phyloP scores from a whole-genome alignment of 2,888 invertebrate genomes.

The Plebejus anna region DNA sequence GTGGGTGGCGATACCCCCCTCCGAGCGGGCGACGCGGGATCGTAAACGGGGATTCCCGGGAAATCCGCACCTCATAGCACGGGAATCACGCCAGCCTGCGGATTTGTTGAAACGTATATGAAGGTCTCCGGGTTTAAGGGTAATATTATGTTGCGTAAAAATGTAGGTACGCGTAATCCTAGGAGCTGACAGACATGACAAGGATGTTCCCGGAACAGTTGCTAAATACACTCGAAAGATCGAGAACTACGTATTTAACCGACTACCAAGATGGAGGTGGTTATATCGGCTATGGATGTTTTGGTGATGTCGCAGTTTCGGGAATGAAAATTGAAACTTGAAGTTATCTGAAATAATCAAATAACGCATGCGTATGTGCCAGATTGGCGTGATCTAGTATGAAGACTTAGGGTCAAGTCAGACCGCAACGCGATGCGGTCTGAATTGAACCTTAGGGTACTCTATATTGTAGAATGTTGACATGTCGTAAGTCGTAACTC shows the following conservation, averaged over 20 bases:
- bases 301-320: too few relatives aligned
- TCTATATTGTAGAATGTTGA: too few relatives aligned
- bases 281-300: too few relatives aligned
- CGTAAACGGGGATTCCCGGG: slow-evolving; percentile 71
- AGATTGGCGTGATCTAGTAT: not conserved
- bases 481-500: too few relatives aligned
- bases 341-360: too few relatives aligned
- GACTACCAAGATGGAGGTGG: too few relatives aligned
- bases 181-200: not conserved
- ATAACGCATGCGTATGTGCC: too few relatives aligned
- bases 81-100: slow-evolving; percentile 59
- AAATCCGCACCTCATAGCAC: slow-evolving; percentile 72
- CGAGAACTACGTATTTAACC: not conserved
- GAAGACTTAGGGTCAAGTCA: not conserved
- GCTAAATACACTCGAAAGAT: not conserved
- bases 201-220: not conserved
- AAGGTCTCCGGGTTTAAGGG: slow-evolving; percentile 21
- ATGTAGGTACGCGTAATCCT: not conserved
- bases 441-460: too few relatives aligned
- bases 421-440: too few relatives aligned
- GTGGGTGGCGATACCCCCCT: slow-evolving; percentile 30
- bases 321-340: too few relatives aligned
- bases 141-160: slow-evolving; percentile 16
- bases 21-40: slow-evolving; percentile 44
- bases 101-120: slow-evolving; percentile 46